Base-by-base conservation (phyloP, 1,140 invertebrate species). In the Saxidomus purpurata region DNA sequence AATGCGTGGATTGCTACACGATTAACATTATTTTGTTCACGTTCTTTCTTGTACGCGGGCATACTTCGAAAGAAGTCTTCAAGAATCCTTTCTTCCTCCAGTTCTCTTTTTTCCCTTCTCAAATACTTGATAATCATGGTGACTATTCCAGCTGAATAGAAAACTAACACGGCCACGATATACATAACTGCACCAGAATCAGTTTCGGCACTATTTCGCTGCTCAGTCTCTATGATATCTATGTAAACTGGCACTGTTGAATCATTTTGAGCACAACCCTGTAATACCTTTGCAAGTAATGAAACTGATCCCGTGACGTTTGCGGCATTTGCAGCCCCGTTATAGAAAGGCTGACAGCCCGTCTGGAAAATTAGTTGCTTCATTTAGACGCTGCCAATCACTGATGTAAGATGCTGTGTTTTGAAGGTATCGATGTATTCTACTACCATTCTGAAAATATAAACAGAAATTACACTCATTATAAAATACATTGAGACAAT, bases 91-190 rank as follows among this genome's bases (percentile, higher is more conserved):
- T 95, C 94, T 88, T 95, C 94, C 40, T 94, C 94, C 38, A 94
- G 90, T 61, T 95, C 93, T 52, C 93, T 92, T 80, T 92, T 92
- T 81, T 94, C 93, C 19, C 94, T 92, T 77, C 93, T 92, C 0
- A 94, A 92, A 89, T 95, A 95, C 81, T 93, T 94, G 13, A 95
- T 91, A 40, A 95, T 94, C 93, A 94, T 94, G 1, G 94, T 91
- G 22, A 94, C 91, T 15, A 95, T 94, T n/a, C 94, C 94, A 13
- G 91, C 87, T 1, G 94, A 95, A 85, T 95, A 95, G 79, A 95
- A 95, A 17, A 95, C 85, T 3, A 95, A 90, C 0, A 95, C 94
- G 0, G 93, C 94, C 22, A 95, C 91, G 34, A 95, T 95, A 89
- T 95, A 95, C 31, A 94, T 76, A 15, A 95, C 90, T 15, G 94